Evolutionary conservation across 1,140 invertebrate species (phyloP).

Genomic region (Goniozus legneri): DNA sequence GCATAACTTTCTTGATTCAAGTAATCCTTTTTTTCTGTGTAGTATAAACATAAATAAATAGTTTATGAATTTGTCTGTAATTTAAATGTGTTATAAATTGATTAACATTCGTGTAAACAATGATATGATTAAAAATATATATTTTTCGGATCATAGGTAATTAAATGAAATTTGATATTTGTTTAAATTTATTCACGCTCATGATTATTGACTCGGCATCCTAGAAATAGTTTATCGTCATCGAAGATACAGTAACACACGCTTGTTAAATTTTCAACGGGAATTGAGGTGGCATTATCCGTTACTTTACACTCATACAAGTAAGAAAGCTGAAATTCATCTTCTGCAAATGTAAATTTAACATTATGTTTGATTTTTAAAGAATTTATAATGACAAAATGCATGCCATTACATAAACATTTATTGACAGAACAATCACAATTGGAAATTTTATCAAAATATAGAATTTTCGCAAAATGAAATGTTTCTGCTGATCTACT

Average conservation of each 20-base stretch:
- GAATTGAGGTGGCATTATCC: conserved; percentile 1
- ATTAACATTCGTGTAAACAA: too few species aligned
- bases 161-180: conserved; percentile 1
- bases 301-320: conserved; percentile 6
- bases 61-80: too few species aligned
- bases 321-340: neutral
- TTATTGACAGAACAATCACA: conserved; percentile 3
- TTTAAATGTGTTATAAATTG: too few species aligned
- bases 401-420: conserved; percentile 2
- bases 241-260: conserved; percentile 3
- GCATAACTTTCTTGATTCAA: too few species aligned
- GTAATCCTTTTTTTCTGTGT: too few species aligned
- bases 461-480: conserved; percentile 3
- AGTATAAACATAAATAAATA: too few species aligned
- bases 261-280: conserved; percentile 1
- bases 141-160: too few species aligned
- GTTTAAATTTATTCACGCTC: neutral
- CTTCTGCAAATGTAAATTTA: neutral
- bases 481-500: neutral
- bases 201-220: conserved; percentile 5
- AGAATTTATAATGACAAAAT: neutral
- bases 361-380: neutral
- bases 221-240: conserved; percentile 1
- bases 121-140: too few species aligned
- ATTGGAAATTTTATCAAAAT: conserved; percentile 4